These are phyloP conservation scores for Cirrhinus mrigala DNA, from an alignment of 2,797 vertebrate species.

Conservation along the genomic window DNA sequence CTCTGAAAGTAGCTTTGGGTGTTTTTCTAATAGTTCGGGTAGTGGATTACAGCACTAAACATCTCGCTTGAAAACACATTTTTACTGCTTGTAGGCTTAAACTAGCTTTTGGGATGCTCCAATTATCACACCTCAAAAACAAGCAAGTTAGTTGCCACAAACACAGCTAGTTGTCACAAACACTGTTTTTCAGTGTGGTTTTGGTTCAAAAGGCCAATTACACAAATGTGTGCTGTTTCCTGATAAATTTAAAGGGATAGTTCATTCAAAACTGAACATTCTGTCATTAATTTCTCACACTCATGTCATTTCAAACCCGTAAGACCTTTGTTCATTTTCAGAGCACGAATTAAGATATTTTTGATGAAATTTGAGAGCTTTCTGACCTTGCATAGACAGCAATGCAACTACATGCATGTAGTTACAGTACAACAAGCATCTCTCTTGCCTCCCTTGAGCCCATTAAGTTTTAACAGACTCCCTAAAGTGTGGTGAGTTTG, in stretches of 20 bases:
- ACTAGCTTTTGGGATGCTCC: slow-evolving; percentile 9
- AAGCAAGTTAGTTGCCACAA: not conserved
- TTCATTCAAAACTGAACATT: no score
- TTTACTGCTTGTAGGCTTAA: not conserved
- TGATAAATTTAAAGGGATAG: not conserved
- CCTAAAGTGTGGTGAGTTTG: no score
- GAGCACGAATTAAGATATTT: no score
- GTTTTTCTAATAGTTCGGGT: not conserved
- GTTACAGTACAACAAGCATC: no score
- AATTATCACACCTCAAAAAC: slow-evolving; percentile 7
- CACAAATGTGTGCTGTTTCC: not conserved
- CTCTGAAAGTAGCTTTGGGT: slow-evolving; percentile 7
- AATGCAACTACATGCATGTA: no score
- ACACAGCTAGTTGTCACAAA: not conserved
- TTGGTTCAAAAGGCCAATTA: not conserved
- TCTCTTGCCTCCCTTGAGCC: no score
- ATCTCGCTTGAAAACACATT: slow-evolving; percentile 5
- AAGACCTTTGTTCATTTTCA: no score
- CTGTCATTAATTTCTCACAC: no score
- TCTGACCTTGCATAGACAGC: no score
- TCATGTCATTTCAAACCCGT: no score
- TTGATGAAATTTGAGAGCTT: no score
- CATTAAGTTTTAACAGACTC: no score
- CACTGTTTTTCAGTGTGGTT: not conserved
- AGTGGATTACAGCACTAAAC: not conserved